phyloP scores from a whole-genome alignment of 1,140 invertebrate species.

The Tachypleus tridentatus region DNA sequence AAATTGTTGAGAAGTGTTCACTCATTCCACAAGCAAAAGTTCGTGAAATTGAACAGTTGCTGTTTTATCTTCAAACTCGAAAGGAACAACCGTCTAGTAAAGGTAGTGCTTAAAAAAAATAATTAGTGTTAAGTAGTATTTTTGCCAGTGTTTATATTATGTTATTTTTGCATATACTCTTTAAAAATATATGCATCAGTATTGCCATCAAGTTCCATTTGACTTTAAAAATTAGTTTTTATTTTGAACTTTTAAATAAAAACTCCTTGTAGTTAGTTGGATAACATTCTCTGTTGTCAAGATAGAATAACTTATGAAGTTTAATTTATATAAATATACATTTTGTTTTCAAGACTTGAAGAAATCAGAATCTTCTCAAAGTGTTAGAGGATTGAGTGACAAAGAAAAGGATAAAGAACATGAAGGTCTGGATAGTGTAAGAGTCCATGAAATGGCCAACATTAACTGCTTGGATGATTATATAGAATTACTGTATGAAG shows the following conservation, averaged over 20 bases:
- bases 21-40: conserved; percentile 73
- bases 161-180: no score
- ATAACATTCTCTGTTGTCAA: no score
- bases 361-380: no score
- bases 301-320: neutral
- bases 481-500: conserved; percentile 93
- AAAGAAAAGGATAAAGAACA: conserved; percentile 31
- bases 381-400: no score
- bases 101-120: neutral
- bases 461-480: conserved; percentile 70
- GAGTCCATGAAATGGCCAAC: conserved; percentile 49
- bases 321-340: neutral
- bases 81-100: conserved; percentile 36
- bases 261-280: no score
- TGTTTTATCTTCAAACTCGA: conserved; percentile 79
- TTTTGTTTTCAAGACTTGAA: no score
- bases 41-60: conserved; percentile 77
- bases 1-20: conserved; percentile 78
- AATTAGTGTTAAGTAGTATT: no score
- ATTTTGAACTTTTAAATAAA: no score
- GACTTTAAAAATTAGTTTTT: no score
- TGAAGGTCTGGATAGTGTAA: conserved; percentile 28
- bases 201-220: no score
- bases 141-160: no score
- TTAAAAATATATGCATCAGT: no score